phyloP scores from a whole-genome alignment of 2,113 vertebrate genomes.

The Psephotus haematonotus region DNA sequence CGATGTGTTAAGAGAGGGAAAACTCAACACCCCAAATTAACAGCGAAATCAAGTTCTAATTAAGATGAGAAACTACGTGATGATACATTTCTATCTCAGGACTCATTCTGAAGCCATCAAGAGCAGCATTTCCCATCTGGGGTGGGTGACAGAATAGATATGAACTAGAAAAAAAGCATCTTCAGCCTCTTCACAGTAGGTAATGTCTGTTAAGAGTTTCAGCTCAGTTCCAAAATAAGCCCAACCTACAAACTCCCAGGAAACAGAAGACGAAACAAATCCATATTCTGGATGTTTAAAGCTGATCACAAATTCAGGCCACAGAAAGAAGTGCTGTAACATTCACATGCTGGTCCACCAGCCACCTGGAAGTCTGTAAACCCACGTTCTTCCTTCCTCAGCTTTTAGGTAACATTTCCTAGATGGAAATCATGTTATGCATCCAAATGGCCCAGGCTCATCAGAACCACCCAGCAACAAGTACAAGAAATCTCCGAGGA shows the following conservation, averaged over 20 bases:
- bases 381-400: background rate
- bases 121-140: background rate
- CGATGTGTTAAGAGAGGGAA: background rate
- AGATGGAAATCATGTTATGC: background rate
- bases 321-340: background rate
- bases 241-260: background rate
- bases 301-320: background rate
- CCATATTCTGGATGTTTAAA: background rate
- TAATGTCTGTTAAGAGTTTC: background rate
- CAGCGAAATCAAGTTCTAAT: background rate
- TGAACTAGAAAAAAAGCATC: background rate
- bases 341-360: rapidly evolving
- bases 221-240: background rate
- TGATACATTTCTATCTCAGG: background rate
- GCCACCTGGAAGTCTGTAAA: background rate
- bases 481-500: background rate
- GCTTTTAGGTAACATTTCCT: background rate
- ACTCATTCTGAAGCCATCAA: background rate
- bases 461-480: background rate
- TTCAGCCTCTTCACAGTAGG: background rate
- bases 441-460: background rate
- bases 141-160: rapidly evolving
- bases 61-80: background rate
- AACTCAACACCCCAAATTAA: background rate
- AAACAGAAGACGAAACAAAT: background rate